These are phyloP conservation scores for Griposia aprilina DNA, from an alignment of 2,888 invertebrate species.

Conservation along the genomic window DNA sequence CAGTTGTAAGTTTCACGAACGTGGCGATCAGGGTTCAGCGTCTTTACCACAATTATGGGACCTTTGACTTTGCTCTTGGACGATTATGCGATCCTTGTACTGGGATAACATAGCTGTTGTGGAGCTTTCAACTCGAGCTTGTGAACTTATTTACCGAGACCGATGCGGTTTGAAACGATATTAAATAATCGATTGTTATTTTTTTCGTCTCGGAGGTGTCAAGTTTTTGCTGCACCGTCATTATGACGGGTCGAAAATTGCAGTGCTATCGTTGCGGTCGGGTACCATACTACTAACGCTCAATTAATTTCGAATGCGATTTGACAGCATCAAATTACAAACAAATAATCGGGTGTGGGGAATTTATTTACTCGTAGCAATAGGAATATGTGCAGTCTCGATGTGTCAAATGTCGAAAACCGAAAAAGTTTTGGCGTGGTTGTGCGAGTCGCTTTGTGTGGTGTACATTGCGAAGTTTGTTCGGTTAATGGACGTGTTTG, in stretches of 20 bases:
- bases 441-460: conserved; percentile 36
- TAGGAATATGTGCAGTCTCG: conserved; percentile 67
- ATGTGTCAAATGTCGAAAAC: conserved; percentile 61
- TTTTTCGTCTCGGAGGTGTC: conserved; percentile 77
- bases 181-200: conserved; percentile 84
- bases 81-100: conserved; percentile 69
- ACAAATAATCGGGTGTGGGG: conserved; percentile 70
- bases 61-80: conserved; percentile 72
- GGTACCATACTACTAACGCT: conserved; percentile 80
- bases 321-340: conserved; percentile 85
- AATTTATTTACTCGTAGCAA: conserved; percentile 69
- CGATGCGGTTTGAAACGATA: conserved; percentile 76
- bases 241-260: conserved; percentile 84
- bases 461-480: conserved; percentile 66
- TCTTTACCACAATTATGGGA: conserved; percentile 71
- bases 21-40: conserved; percentile 67
- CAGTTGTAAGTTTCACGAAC: conserved; percentile 69
- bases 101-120: conserved; percentile 63
- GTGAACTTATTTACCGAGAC: conserved; percentile 75
- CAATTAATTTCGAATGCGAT: conserved; percentile 86
- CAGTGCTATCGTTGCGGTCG: conserved; percentile 80
- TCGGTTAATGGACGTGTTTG: conserved; percentile 64
- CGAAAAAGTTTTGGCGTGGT: conserved; percentile 45
- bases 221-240: conserved; percentile 86
- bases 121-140: conserved; percentile 64